These are phyloP conservation scores for Sisyra nigra DNA, from an alignment of 2,888 invertebrate genomes.

Conservation along the genomic window DNA sequence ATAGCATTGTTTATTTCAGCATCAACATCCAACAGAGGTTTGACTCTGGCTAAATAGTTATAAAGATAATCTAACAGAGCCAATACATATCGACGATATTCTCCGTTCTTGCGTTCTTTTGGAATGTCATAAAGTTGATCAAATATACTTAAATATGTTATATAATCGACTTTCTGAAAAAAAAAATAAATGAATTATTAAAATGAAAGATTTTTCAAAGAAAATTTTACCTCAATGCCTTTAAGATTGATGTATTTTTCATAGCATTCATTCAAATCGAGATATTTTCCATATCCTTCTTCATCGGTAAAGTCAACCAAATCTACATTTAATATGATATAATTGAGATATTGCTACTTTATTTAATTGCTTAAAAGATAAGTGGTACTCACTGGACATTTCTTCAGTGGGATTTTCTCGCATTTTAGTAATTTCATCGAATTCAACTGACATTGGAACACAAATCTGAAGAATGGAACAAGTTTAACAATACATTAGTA, in stretches of 20 bases:
- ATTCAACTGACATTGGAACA: constrained; percentile 95
- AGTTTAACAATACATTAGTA: neutral
- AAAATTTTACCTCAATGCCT: constrained; percentile 62
- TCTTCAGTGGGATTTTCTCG: constrained; percentile 84
- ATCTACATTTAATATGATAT: constrained; percentile 27
- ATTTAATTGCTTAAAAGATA: no score
- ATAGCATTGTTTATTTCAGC: constrained; percentile 62
- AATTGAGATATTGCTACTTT: constrained; percentile 2
- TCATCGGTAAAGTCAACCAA: constrained; percentile 97
- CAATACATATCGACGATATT: constrained; percentile 72
- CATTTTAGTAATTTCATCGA: constrained; percentile 81
- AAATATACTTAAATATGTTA: constrained; percentile 82
- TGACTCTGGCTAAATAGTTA: constrained; percentile 66
- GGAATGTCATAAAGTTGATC: constrained; percentile 94
- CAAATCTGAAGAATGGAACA: constrained; percentile 57
- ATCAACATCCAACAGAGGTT: constrained; percentile 71
- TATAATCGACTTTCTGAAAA: constrained; percentile 78
- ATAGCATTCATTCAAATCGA: constrained; percentile 93
- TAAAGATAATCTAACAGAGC: constrained; percentile 72
- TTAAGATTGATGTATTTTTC: constrained; percentile 93
- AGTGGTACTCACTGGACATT: constrained; percentile 44
- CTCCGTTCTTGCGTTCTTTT: constrained; percentile 75
- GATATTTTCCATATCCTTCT: constrained; percentile 96
- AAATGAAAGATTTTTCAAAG: no score
- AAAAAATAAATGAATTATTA: constrained; percentile 10